Percentiles rank a stretch among this genome's conserved stretches.
These are phyloP conservation scores for Pheosia gnoma DNA, from an alignment of 2,888 invertebrate species.

Conservation along the genomic window DNA sequence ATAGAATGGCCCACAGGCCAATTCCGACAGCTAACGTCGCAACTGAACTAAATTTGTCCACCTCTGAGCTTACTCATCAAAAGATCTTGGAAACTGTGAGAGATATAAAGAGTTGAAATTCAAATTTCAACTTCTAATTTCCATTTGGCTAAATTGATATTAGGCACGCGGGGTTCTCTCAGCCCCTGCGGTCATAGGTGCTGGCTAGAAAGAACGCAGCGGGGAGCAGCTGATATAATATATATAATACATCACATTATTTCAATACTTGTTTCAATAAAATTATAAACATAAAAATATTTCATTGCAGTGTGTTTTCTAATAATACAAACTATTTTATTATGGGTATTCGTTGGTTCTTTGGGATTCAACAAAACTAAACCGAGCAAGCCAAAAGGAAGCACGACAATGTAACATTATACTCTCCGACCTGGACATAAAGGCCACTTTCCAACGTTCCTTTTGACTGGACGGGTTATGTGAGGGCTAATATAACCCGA, in stretches of 20 bases:
- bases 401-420: conserved; percentile 28
- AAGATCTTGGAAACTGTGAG: too few relatives aligned
- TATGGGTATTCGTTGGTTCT: conserved; percentile 12
- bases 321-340: background rate
- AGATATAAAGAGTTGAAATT: too few relatives aligned
- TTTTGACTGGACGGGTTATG: conserved; percentile 66
- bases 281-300: background rate
- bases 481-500: conserved; percentile 51
- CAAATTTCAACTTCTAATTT: too few relatives aligned
- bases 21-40: too few relatives aligned
- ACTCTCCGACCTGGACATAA: conserved; percentile 23
- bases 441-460: conserved; percentile 36
- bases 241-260: background rate
- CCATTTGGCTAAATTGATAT: too few relatives aligned
- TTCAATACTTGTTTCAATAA: background rate
- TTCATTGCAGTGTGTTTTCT: background rate
- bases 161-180: too few relatives aligned
- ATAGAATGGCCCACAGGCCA: too few relatives aligned
- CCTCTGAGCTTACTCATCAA: too few relatives aligned
- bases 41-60: too few relatives aligned
- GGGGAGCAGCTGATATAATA: too few relatives aligned
- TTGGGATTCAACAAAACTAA: conserved; percentile 22
- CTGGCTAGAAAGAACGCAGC: too few relatives aligned
- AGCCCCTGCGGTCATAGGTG: too few relatives aligned
- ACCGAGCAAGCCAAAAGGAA: conserved; percentile 48